These are phyloP conservation scores for Hetaerina titia DNA, from an alignment of 2,888 invertebrate species.

Conservation along the genomic window DNA sequence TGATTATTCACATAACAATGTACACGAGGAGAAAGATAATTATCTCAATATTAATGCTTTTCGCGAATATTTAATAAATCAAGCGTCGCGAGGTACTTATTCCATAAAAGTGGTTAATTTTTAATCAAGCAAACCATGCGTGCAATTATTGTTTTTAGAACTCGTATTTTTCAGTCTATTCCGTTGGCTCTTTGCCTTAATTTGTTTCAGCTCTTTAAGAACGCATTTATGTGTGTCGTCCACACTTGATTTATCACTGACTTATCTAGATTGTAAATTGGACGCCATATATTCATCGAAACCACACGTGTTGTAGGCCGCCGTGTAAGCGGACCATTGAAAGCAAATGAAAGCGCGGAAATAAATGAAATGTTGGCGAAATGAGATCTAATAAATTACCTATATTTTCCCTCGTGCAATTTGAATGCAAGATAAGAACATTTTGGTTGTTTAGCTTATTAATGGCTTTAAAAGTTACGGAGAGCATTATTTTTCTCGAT, in stretches of 20 bases:
- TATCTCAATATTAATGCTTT: too few relatives aligned
- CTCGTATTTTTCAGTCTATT: not conserved
- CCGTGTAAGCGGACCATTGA: not conserved
- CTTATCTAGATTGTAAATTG: not conserved
- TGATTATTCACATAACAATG: too few relatives aligned
- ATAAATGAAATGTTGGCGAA: not conserved
- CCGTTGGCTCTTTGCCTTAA: not conserved
- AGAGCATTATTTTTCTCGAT: not conserved
- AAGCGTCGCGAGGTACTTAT: too few relatives aligned
- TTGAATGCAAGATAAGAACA: not conserved
- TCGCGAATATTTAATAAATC: too few relatives aligned
- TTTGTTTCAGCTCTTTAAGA: not conserved
- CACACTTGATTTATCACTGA: not conserved
- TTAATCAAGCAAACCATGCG: not conserved
- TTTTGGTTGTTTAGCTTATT: not conserved
- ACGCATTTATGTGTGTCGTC: not conserved
- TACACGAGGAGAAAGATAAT: too few relatives aligned
- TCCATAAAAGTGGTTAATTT: not conserved
- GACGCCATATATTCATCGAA: not conserved
- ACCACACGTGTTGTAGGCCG: not conserved
- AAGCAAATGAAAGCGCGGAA: not conserved
- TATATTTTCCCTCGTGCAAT: not conserved
- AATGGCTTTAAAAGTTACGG: not conserved
- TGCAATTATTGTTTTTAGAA: not conserved
- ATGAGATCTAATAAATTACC: not conserved